Evolutionary conservation across 2,888 invertebrate species (phyloP), one percentile per base, ranked within the genome.

Genomic region (Parapristionchus giblindavisi): DNA sequence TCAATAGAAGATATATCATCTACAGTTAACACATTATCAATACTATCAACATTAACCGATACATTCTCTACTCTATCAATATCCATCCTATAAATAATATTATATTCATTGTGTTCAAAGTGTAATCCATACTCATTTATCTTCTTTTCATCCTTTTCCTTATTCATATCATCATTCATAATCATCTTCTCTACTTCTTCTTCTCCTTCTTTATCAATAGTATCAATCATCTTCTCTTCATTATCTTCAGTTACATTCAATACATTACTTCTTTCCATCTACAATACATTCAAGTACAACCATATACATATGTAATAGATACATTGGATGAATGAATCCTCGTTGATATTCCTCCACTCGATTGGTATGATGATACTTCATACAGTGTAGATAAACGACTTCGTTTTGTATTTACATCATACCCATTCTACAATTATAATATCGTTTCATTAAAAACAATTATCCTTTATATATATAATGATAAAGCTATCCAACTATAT

Each of bases 41-140:
- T 61, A 61, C 38, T 21, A 36, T 32, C 3, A 32, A 11, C 29
- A 32, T 5, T 11, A 32, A 65, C 43, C 29, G 63, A 65, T 17
- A 38, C 61, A 11, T 65, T 43, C 3, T 65, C 63, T 43, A 43
- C 43, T 43, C 63, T 65, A 17, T 43, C 29, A 43, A 65, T 65
- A 40, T 65, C 43, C 21, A 43, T 24, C 2, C 36, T 61, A n/a
- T 36, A 61, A 38, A 24, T 36, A 61, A 38, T 61, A 32, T 27
- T 24, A 61, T 24, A 3, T 24, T 6, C 6, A 61, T 4, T 61
- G 5, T 43, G 43, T 2, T 43, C 4, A 29, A 43, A 29, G 3
- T 6, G 21, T n/a, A n/a, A n/a, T n/a, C n/a, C n/a, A n/a, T n/a
- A n/a, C 29, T 65, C 40, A 24, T 61, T 38, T 38, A 29, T 56